Percentiles rank a stretch among this genome's conserved stretches.
phyloP scores from a whole-genome alignment of 2,113 vertebrate species.

The Meles meles region DNA sequence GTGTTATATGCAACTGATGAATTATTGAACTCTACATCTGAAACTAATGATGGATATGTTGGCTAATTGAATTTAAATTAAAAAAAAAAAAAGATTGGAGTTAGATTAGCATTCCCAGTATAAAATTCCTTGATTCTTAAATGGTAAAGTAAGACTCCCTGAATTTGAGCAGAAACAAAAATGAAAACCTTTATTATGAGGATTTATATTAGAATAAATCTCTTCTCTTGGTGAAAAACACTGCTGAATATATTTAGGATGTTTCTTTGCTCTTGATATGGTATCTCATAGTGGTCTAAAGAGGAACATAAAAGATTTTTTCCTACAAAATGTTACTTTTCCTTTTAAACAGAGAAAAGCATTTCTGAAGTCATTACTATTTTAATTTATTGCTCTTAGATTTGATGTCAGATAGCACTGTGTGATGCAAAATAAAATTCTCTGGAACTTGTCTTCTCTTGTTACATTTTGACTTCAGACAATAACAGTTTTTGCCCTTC shows the following conservation, averaged over 20 bases:
- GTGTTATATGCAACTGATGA: neutral
- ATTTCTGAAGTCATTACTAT: neutral
- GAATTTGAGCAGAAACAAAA: neutral
- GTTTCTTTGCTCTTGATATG: neutral
- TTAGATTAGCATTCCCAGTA: neutral
- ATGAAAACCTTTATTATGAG: neutral
- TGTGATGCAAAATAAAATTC: neutral
- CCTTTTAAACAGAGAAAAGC: neutral
- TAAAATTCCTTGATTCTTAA: neutral
- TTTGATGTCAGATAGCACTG: neutral
- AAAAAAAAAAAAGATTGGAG: neutral
- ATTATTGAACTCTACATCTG: neutral
- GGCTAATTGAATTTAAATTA: neutral
- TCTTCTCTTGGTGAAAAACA: neutral
- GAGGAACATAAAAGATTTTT: neutral
- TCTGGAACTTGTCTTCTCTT: constrained; percentile 1
- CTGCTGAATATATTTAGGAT: neutral
- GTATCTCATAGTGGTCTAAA: neutral
- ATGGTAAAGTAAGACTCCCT: neutral
- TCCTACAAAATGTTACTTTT: neutral
- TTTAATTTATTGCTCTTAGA: neutral
- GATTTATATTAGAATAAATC: neutral
- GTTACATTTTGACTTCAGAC: neutral
- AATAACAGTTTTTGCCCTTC: neutral
- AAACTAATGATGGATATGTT: neutral